Evolutionary conservation across 1,140 invertebrate genomes (phyloP), one percentile per base, ranked within the genome.

Genomic region (Lycorma delicatula): DNA sequence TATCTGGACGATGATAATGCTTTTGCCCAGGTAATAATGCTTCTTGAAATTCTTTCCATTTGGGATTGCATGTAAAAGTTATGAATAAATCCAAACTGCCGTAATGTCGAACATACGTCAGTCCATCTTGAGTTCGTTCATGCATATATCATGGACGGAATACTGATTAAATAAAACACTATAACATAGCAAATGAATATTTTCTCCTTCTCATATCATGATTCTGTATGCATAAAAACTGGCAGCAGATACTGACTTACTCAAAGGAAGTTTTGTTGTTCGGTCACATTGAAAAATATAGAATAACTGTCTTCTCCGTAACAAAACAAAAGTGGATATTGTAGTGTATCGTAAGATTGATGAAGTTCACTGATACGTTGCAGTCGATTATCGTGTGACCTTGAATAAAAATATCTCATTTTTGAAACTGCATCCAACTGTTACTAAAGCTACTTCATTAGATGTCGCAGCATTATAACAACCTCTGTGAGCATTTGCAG

Each of bases 121-220:
- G 54, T 3, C 61, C 61, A 49, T 63, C 61, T 58, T 63, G 62
- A 9, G 60, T 34, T 49, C 70, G 67, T 67, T 74, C 68, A 51
- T 73, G 68, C 70, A 75, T 71, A 56, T 72, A 67, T 34, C 72
- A 59, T 13, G 72, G 71, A 75, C 74, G 28, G 67, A 54, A 62
- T 64, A 74, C 62, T 75, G 70, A 57, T 72, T 67, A 60, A 67
- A 65, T 41, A 70, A 64, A 4, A 58, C 55, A 51, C 29, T 61
- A 54, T 54, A 68, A 51, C 63, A 12, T 11, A 53, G 1, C 49
- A 68, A 63, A 55, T 64, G 63, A 61, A 41, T 51, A 16, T 36
- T 5, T 5, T 54, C n/a, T n/a, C 18, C 18, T 25, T 44, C 13
- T 48, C 50, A 7, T 22, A 48, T 28, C 55, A 66, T 67, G 26